Base-by-base conservation (phyloP, 53 echinoderm and acorn worm genomes). In the Echinometra lucunter region DNA sequence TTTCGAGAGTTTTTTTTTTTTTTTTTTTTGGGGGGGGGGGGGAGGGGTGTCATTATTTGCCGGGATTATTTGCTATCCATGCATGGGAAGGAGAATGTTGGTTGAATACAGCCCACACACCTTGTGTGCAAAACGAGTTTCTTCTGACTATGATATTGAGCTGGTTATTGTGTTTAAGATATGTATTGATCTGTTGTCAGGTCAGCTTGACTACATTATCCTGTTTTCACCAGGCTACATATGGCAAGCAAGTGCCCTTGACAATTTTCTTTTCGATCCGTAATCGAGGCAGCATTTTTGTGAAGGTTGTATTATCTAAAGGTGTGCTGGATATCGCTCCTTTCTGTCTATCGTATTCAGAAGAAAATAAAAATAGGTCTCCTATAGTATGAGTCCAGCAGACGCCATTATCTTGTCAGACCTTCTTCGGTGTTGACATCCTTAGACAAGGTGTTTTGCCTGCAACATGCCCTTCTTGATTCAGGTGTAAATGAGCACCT, bases 181-280 rank as follows among this genome's bases (percentile, higher is more conserved):
- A 37, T 74, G 38, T 16, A 78, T 42, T 1, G 38, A 4, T 63
- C 23, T 63, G 63, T 40, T 40, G 19, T 78, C 78, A 78, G 38
- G 19, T 78, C 78, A 78, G 38, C 38, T 78, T 78, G 78, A 78
- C 38, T 40, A 42, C 78, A 78, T 78, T 78, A 42, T 78, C 18
- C 40, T 78, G 78, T 78, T 78, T 19, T 42, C 21, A 42, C 17
- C 78, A 16, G 30, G 18, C 4, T 37, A 7, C 0, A 23, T 78
- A 4, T 42, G 40, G 13, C 42, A 78, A 4, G 78, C 42, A 38
- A 18, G 3, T 23, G 78, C 78, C 78, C 78, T 78, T 78, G 78
- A 78, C 78, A 38, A 42, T 53, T 47, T 47, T 47, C 2, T 18
- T 75, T 37, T 21, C 6, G 42, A 18, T 18, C 38, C 42, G 21